Percentiles rank a stretch among this genome's conserved stretches.
Conservation (phyloP, 2,113 vertebrate species). For the Corvus hawaiiensis region DNA sequence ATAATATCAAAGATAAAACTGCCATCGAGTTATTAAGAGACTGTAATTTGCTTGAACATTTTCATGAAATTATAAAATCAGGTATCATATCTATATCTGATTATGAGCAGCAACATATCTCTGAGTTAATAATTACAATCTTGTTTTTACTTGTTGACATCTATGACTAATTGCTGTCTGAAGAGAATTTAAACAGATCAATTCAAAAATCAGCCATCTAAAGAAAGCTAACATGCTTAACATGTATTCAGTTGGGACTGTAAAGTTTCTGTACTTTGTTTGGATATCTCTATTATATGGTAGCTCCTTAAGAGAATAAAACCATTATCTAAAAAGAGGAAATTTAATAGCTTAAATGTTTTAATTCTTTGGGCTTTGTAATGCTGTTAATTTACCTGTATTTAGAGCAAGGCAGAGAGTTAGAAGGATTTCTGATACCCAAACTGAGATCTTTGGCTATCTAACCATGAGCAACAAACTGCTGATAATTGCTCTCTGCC, state of each 20-base stretch:
- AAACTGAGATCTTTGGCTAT: background rate
- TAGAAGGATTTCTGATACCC: background rate
- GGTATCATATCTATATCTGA: constrained; percentile 34
- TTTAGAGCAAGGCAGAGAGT: background rate
- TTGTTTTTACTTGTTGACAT: constrained; percentile 53
- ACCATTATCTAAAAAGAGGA: background rate
- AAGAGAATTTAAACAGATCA: constrained; percentile 44
- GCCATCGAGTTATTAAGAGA: background rate
- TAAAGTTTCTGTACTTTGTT: background rate
- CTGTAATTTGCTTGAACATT: constrained; percentile 42
- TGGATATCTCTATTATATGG: background rate
- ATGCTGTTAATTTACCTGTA: background rate
- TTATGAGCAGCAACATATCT: constrained; percentile 17
- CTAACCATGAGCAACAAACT: background rate
- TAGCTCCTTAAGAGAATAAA: background rate
- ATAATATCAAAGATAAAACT: constrained; percentile 47
- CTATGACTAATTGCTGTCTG: constrained; percentile 53
- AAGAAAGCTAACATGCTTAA: background rate
- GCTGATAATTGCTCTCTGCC: background rate
- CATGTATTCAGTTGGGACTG: background rate
- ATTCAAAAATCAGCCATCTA: constrained; percentile 12
- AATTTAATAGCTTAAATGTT: background rate
- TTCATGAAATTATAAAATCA: constrained; percentile 41
- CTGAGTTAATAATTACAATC: constrained; percentile 46
- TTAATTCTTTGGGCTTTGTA: background rate